phyloP scores from a whole-genome alignment of 2,113 vertebrate genomes.

The Hydrochoerus hydrochaeris region DNA sequence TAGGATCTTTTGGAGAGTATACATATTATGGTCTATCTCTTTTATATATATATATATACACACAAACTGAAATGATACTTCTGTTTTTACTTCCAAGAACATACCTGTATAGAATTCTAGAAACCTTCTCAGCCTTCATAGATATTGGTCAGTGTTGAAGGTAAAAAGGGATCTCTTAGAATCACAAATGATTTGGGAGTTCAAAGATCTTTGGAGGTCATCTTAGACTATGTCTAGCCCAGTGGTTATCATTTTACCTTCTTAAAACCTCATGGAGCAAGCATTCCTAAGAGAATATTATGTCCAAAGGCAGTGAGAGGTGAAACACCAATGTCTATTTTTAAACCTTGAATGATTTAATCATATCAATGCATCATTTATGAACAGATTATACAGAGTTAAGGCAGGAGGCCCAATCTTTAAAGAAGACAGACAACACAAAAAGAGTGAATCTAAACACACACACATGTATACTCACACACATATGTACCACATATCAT shows the following conservation, averaged over 20 bases:
- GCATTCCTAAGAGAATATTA: conserved; percentile 10
- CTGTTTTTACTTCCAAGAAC: conserved; percentile 6
- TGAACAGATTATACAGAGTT: neutral
- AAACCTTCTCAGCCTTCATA: neutral
- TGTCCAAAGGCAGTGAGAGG: neutral
- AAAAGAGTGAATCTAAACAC: neutral
- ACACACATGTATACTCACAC: neutral
- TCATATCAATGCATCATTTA: neutral
- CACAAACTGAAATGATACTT: neutral
- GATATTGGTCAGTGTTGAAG: neutral
- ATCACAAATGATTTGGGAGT: neutral
- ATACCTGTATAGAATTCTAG: neutral
- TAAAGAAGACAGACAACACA: neutral
- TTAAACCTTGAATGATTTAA: neutral
- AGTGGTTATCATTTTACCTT: neutral
- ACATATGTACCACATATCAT: neutral
- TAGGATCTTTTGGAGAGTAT: neutral
- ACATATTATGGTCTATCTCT: neutral
- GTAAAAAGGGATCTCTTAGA: neutral
- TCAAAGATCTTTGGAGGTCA: conserved; percentile 16
- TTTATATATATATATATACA: neutral
- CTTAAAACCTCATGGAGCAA: conserved; percentile 23
- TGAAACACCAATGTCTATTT: neutral
- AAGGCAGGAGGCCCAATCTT: neutral
- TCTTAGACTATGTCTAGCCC: neutral